A percentile compares a stretch with the other conserved stretches of the same genome.
Evolutionary conservation across 1,140 invertebrate species (phyloP).

Genomic region (Dryas iulia): DNA sequence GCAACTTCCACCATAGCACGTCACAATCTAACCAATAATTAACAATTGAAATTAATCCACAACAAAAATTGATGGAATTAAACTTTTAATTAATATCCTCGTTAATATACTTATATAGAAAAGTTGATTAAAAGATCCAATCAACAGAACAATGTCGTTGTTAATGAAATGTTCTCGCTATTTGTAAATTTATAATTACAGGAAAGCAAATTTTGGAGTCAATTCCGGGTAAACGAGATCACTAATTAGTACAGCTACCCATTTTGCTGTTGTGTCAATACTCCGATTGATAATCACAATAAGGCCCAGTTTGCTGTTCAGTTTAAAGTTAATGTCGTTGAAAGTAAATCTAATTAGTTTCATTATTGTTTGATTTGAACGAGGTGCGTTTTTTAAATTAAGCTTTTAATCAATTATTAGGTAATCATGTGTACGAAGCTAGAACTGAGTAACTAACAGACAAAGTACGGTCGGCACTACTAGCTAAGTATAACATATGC

Average conservation of each 20-base stretch:
- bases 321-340: slow-evolving; percentile 15
- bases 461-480: too few species aligned
- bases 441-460: too few species aligned
- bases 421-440: too few species aligned
- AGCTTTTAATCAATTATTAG: too few species aligned
- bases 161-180: slow-evolving; percentile 36
- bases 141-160: slow-evolving; percentile 31
- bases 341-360: neutral
- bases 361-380: neutral
- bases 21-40: too few species aligned
- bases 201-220: slow-evolving; percentile 40
- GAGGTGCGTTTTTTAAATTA: neutral
- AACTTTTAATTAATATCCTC: neutral
- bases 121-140: slow-evolving; percentile 34
- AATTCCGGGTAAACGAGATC: slow-evolving; percentile 40
- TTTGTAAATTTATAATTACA: slow-evolving; percentile 40
- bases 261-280: slow-evolving; percentile 28
- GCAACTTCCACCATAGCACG: too few species aligned
- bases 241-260: slow-evolving; percentile 38
- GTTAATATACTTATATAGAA: slow-evolving; percentile 6
- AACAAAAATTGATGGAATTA: neutral
- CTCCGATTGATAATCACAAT: slow-evolving; percentile 31
- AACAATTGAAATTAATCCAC: neutral
- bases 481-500: too few species aligned
- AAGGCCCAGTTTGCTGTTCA: slow-evolving; percentile 16